These are phyloP conservation scores for Bhutanitis thaidina DNA, from an alignment of 2,888 invertebrate genomes.

Conservation along the genomic window DNA sequence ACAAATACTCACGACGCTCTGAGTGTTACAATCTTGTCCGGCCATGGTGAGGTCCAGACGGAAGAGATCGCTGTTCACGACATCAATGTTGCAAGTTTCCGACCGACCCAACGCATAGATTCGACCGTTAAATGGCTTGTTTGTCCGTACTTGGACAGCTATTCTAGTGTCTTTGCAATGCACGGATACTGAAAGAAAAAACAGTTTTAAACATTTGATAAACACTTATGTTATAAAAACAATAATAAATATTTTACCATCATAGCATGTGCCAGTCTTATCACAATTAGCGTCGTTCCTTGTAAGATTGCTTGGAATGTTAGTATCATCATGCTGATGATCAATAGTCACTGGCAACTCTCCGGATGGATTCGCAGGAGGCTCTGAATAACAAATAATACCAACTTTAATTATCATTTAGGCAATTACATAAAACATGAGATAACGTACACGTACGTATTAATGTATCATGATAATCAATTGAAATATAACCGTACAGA, in stretches of 20 bases:
- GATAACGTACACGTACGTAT: no score
- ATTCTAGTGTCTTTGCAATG: slow-evolving; percentile 97
- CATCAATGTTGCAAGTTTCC: slow-evolving; percentile 96
- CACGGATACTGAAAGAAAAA: slow-evolving; percentile 86
- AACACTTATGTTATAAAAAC: no score
- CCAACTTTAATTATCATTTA: no score
- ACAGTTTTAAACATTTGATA: not conserved
- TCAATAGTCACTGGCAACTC: slow-evolving; percentile 88
- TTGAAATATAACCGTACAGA: no score
- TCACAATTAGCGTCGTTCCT: slow-evolving; percentile 93
- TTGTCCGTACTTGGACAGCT: slow-evolving; percentile 94
- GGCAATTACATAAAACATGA: no score
- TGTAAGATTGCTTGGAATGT: slow-evolving; percentile 84
- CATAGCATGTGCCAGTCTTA: slow-evolving; percentile 96
- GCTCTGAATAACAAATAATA: slow-evolving; percentile 59
- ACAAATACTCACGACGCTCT: slow-evolving; percentile 89
- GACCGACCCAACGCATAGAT: slow-evolving; percentile 96
- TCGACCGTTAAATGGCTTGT: slow-evolving; percentile 96
- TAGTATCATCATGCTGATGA: slow-evolving; percentile 85
- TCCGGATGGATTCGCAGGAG: slow-evolving; percentile 62
- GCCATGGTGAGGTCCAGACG: slow-evolving; percentile 94
- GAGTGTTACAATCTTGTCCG: slow-evolving; percentile 97
- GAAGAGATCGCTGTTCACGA: slow-evolving; percentile 95
- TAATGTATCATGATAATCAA: no score
- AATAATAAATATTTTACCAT: slow-evolving; percentile 81